A percentile compares a stretch with the other conserved stretches of the same genome.
phyloP scores from a whole-genome alignment of 2,797 vertebrate genomes.

The Hypotaenidia okinawae region DNA sequence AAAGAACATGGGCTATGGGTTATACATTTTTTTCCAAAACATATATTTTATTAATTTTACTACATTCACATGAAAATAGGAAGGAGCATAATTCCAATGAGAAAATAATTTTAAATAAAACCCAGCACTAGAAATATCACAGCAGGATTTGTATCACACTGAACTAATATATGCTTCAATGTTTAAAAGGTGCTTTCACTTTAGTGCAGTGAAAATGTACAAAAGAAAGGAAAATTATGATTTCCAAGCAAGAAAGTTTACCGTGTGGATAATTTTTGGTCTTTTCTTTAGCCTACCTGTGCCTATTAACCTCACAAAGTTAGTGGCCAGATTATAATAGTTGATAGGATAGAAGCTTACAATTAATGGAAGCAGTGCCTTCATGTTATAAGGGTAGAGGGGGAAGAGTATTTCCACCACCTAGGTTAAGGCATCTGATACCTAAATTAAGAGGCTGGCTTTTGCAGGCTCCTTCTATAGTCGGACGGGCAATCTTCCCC shows the following conservation, averaged over 20 bases:
- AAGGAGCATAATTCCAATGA: neutral
- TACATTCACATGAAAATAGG: neutral
- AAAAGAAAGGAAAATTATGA: neutral
- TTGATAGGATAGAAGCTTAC: neutral
- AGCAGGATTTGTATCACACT: neutral
- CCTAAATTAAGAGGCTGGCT: neutral
- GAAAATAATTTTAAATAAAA: neutral
- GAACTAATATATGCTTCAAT: neutral
- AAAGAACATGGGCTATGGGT: neutral
- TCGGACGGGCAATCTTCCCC: neutral
- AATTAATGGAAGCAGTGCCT: neutral
- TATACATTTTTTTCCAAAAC: neutral
- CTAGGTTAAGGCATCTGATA: neutral
- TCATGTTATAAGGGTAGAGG: neutral
- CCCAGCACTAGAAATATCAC: neutral
- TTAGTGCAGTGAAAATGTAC: neutral
- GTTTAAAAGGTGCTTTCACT: neutral
- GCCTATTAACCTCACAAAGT: neutral
- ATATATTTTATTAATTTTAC: slow-evolving; percentile 21
- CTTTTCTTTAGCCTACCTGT: neutral
- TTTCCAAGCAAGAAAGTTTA: neutral
- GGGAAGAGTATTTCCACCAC: neutral
- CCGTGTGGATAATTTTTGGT: neutral
- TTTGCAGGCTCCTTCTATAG: neutral
- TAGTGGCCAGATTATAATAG: neutral